These are phyloP conservation scores for Coracias cyanogaster DNA, from an alignment of 2,797 vertebrate genomes.

Conservation along the genomic window DNA sequence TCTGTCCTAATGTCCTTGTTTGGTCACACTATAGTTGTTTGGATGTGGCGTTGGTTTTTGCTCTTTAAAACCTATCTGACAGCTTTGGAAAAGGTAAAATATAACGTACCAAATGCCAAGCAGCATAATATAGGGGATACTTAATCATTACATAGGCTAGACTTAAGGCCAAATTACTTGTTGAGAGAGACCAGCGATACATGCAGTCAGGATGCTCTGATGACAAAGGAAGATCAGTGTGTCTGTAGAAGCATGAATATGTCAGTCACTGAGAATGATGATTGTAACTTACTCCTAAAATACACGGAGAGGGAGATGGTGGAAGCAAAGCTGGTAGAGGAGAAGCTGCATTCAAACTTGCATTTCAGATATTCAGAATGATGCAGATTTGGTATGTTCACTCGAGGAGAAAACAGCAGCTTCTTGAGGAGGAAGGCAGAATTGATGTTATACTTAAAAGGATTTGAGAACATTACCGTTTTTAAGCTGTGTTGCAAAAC, in stretches of 20 bases:
- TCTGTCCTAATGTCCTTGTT: background rate
- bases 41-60: background rate
- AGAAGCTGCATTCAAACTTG: background rate
- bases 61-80: background rate
- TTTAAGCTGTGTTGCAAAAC: background rate
- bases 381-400: background rate
- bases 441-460: background rate
- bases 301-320: background rate
- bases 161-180: background rate
- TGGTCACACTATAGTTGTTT: background rate
- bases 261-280: background rate
- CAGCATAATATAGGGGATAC: background rate
- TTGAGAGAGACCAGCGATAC: background rate
- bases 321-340: background rate
- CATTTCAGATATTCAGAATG: background rate
- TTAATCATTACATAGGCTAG: background rate
- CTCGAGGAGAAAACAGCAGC: background rate
- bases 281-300: background rate
- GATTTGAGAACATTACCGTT: background rate
- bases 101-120: background rate
- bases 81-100: background rate
- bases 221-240: background rate
- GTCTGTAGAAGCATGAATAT: background rate
- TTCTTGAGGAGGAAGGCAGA: background rate
- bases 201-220: background rate